These are phyloP conservation scores for Phocoena sinus DNA, from an alignment of 2,113 vertebrate species.

Conservation along the genomic window DNA sequence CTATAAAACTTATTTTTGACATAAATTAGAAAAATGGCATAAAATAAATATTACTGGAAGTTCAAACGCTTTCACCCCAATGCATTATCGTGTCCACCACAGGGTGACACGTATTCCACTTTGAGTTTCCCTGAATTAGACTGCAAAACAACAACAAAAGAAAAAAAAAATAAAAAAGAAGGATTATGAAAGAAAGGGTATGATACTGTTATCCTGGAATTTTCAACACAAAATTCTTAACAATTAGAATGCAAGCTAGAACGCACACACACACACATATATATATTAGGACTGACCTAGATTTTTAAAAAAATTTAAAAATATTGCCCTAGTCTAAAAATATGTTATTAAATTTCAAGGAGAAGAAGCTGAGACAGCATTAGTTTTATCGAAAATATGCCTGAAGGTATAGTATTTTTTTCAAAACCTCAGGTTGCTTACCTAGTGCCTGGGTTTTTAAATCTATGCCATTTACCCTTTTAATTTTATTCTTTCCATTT, in stretches of 20 bases:
- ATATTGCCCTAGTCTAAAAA: slow-evolving; percentile 7
- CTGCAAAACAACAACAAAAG: background rate
- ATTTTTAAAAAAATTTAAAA: slow-evolving; percentile 5
- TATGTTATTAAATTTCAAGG: background rate
- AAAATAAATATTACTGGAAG: background rate
- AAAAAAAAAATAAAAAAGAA: background rate
- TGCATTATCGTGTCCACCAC: background rate
- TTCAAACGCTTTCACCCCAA: background rate
- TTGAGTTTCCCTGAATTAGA: background rate
- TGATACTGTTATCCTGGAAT: background rate
- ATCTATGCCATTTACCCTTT: background rate
- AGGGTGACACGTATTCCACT: background rate
- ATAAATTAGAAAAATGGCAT: background rate
- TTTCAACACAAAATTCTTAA: background rate
- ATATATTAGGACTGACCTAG: background rate
- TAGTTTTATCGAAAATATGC: background rate
- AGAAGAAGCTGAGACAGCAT: background rate
- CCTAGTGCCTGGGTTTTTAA: background rate
- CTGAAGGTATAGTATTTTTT: background rate
- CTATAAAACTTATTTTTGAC: background rate
- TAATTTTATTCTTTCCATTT: background rate
- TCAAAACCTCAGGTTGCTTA: background rate
- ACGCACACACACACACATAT: background rate
- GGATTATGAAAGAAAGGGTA: background rate
- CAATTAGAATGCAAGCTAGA: background rate